Evolutionary conservation across 2,888 invertebrate species (phyloP).

Genomic region (Sarcophaga carnaria): DNA sequence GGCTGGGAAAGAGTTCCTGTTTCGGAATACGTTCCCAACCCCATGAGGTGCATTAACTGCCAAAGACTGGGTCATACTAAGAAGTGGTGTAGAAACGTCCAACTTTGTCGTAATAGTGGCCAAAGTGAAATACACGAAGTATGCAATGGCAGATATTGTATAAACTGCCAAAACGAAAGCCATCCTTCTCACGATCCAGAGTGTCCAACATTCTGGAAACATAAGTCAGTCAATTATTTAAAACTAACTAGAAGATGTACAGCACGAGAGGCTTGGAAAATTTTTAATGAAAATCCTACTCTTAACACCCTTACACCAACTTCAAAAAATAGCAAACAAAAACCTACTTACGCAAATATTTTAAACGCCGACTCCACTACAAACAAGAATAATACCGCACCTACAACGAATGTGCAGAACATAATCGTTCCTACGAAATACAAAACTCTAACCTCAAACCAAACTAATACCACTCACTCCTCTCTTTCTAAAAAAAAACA

Average conservation of each 20-base stretch:
- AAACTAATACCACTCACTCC: neutral
- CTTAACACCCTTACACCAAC: conserved; percentile 18
- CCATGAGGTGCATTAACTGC: too few relatives aligned
- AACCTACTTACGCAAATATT: conserved; percentile 7
- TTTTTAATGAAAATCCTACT: conserved; percentile 49
- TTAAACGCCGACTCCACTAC: neutral
- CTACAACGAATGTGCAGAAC: neutral
- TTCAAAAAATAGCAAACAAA: neutral
- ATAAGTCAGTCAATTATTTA: conserved; percentile 66
- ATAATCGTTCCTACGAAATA: neutral
- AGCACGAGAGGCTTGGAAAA: conserved; percentile 59
- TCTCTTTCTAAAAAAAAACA: too few relatives aligned
- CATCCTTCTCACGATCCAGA: conserved; percentile 52
- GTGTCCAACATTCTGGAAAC: conserved; percentile 51
- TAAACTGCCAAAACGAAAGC: conserved; percentile 62
- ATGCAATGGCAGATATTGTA: conserved; percentile 44
- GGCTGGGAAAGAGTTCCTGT: too few relatives aligned
- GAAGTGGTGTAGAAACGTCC: too few relatives aligned
- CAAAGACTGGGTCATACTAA: too few relatives aligned
- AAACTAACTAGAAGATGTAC: conserved; percentile 61
- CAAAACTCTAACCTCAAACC: neutral
- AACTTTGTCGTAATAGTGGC: too few relatives aligned
- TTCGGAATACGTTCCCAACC: too few relatives aligned
- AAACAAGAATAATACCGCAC: neutral
- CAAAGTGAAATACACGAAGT: conserved; percentile 13